Evolutionary conservation across 2,113 vertebrate genomes (phyloP).

Genomic region (Gasterosteus nipponicus): DNA sequence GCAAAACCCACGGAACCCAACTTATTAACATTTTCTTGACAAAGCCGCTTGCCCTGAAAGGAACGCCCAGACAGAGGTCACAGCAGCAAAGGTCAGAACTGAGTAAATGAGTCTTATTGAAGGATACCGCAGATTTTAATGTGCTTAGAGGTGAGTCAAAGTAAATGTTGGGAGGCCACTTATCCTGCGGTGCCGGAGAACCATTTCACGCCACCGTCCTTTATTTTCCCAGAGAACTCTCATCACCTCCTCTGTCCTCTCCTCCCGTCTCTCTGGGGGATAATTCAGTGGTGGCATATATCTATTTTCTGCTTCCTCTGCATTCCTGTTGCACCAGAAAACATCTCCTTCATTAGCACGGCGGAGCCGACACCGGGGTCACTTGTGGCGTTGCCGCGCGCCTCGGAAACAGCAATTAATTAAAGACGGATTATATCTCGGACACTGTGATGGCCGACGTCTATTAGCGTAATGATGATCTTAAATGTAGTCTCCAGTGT

Average conservation of each 20-base stretch:
- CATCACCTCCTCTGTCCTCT: background rate
- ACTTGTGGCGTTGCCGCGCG: background rate
- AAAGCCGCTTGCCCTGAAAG: constrained; percentile 37
- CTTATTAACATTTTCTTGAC: constrained; percentile 57
- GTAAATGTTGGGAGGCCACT: constrained; percentile 20
- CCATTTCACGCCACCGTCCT: background rate
- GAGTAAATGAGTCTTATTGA: constrained; percentile 40
- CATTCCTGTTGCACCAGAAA: background rate
- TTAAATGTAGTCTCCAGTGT: constrained; percentile 21
- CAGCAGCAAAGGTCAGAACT: constrained; percentile 36
- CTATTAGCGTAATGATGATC: constrained; percentile 45
- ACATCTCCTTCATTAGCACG: background rate
- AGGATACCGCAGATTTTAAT: constrained; percentile 25
- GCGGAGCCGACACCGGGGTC: background rate
- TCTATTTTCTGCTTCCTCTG: background rate
- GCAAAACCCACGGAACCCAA: constrained; percentile 15
- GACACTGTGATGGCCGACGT: constrained; percentile 32
- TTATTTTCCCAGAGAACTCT: constrained; percentile 18
- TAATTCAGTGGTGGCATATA: background rate
- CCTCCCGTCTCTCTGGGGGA: constrained; percentile 2
- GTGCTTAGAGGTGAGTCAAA: constrained; percentile 52
- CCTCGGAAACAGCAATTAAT: constrained; percentile 23
- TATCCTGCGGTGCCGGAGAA: constrained; percentile 18
- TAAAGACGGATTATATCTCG: constrained; percentile 34
- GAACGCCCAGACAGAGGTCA: constrained; percentile 31